Conservation (phyloP, 2,888 invertebrate genomes). For the Lasioglossum lativentre region DNA sequence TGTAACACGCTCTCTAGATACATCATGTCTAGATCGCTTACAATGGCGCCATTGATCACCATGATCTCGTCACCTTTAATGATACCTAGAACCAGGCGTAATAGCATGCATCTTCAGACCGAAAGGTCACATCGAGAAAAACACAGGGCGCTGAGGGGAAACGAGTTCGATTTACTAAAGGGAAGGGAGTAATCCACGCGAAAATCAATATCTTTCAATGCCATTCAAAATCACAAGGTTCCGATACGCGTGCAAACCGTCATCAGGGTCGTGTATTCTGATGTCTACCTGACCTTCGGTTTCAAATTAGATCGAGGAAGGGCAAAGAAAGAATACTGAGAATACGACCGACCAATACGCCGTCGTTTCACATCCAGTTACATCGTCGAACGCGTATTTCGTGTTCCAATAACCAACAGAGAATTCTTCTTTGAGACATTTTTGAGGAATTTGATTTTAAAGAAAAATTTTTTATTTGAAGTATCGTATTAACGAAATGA, state of each 20-base stretch:
- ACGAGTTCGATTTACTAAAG: not conserved
- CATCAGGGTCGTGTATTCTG: slow-evolving; percentile 43
- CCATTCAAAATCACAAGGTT: slow-evolving; percentile 29
- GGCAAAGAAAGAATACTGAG: not conserved
- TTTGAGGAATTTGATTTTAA: not conserved
- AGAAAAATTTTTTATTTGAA: not conserved
- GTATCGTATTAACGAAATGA: too few relatives aligned
- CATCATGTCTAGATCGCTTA: slow-evolving; percentile 99
- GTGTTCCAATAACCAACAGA: not conserved
- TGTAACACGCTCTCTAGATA: slow-evolving; percentile 98
- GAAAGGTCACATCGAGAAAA: not conserved
- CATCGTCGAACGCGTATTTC: not conserved
- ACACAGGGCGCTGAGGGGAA: not conserved
- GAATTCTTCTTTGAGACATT: not conserved
- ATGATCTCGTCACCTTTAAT: slow-evolving; percentile 99
- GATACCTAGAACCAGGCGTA: slow-evolving; percentile 88
- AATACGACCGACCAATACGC: not conserved
- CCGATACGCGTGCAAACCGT: slow-evolving; percentile 14
- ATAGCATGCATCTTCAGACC: not conserved
- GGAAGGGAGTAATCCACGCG: not conserved
- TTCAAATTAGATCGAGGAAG: slow-evolving; percentile 42
- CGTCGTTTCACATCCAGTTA: not conserved
- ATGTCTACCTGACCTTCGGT: slow-evolving; percentile 48
- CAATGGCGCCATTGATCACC: slow-evolving; percentile 99
- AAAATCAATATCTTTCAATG: slow-evolving; percentile 70